Base-by-base conservation (phyloP, 2,113 vertebrate species). In the Osmerus mordax region DNA sequence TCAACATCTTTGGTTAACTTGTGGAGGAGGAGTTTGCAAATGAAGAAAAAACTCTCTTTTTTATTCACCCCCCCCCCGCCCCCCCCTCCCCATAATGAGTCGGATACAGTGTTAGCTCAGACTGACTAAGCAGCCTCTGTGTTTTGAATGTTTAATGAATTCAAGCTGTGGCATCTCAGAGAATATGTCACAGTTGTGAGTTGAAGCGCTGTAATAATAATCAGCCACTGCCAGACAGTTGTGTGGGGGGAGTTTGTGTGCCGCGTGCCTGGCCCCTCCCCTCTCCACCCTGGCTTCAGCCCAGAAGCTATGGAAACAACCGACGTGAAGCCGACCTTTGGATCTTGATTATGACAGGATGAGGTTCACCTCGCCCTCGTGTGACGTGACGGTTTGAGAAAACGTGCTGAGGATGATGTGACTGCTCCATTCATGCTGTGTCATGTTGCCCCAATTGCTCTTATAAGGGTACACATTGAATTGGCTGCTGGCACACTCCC, bases 111-210 rank as follows among this genome's bases (percentile, higher is more conserved):
- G 23, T 64, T 11, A 16, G 21, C 58, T 19, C n/a, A 60, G 58
- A 19, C n/a, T 21, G 21, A 23, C 13, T 41, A 41, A 64, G 62
- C 62, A 16, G 15, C 32, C 25, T 18, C 60, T 41, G 28, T 64
- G 28, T 64, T 64, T 32, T 64, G 62, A 64, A 64, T 64, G 29
- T 64, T 64, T 36, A 18, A 60, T 60, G 58, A 60, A 64, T 64
- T 29, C 15, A 18, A 64, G 25, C 61, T 16, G 14, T 64, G 61
- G 61, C 61, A 36, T 63, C 32, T 63, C 61, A 63, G 23, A 36
- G 15, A 64, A 29, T 29, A 62, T 62, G 62, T 41, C 62, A 64
- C 62, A 64, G 62, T 64, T 29, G 29, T 16, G 62, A 41, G 25
- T 36, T 6, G 15, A 28, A 36, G 62, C 36, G 14, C 62, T 28